Evolutionary conservation across 1,140 invertebrate species (phyloP).

Genomic region (Calliopsis andreniformis): DNA sequence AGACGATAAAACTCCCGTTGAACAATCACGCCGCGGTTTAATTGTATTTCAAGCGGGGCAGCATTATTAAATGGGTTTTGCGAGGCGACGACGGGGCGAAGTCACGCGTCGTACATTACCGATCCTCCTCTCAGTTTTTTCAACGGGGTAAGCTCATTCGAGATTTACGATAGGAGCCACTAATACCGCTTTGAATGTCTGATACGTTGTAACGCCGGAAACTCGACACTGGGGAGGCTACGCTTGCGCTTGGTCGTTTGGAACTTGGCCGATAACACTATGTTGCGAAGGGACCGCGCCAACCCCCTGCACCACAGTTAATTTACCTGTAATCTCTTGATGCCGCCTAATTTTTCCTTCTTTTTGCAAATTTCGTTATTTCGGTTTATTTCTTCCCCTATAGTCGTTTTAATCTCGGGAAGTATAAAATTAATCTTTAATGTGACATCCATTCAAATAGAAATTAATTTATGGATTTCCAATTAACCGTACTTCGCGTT

Average conservation of each 20-base stretch:
- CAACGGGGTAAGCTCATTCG: slow-evolving; percentile 42
- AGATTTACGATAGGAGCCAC: slow-evolving; percentile 54
- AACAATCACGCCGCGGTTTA: slow-evolving; percentile 22
- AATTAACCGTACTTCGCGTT: no score
- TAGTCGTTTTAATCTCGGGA: no score
- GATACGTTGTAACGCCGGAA: slow-evolving; percentile 58
- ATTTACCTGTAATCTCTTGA: slow-evolving; percentile 59
- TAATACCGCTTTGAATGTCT: slow-evolving; percentile 61
- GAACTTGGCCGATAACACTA: slow-evolving; percentile 54
- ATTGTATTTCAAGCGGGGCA: slow-evolving; percentile 37
- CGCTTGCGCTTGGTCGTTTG: slow-evolving; percentile 42
- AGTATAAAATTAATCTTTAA: no score
- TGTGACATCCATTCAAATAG: background rate
- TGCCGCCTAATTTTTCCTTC: slow-evolving; percentile 37
- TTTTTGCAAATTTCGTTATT: background rate
- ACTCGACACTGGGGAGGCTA: slow-evolving; percentile 32
- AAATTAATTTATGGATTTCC: no score
- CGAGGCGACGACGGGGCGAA: background rate
- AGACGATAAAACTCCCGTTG: background rate
- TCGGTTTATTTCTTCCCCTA: no score
- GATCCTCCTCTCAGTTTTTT: slow-evolving; percentile 27
- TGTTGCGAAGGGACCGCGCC: slow-evolving; percentile 40
- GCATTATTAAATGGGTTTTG: slow-evolving; percentile 54
- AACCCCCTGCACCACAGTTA: slow-evolving; percentile 25
- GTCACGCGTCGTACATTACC: slow-evolving; percentile 30